These are phyloP conservation scores for Camponotus vicinus DNA, from an alignment of 1,140 invertebrate species.

Conservation along the genomic window DNA sequence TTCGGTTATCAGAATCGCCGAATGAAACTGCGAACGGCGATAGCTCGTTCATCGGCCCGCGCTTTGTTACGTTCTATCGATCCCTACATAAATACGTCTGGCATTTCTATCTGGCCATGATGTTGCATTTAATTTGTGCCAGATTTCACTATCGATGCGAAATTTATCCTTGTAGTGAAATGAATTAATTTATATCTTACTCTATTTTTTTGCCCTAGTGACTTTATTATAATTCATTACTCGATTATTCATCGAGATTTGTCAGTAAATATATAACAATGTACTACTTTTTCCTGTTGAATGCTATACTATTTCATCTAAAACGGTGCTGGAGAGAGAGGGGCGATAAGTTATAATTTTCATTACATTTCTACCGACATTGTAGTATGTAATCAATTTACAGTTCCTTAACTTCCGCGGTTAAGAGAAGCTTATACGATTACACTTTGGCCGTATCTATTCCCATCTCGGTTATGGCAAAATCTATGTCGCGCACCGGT, in stretches of 20 bases:
- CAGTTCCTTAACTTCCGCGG: constrained; percentile 37
- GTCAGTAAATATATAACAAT: background rate
- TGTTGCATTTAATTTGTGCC: constrained; percentile 5
- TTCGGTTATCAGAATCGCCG: constrained; percentile 19
- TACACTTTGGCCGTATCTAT: constrained; percentile 52
- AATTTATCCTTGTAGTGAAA: background rate
- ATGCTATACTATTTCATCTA: background rate
- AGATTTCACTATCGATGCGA: background rate
- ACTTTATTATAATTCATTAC: background rate
- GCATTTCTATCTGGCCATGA: background rate
- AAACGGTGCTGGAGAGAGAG: background rate
- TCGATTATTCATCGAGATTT: background rate
- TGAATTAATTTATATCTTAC: background rate
- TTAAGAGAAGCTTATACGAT: constrained; percentile 48
- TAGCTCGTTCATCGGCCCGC: background rate
- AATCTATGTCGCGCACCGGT: constrained; percentile 40
- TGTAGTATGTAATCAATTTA: constrained; percentile 50
- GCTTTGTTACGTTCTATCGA: constrained; percentile 36
- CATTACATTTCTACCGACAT: constrained; percentile 24
- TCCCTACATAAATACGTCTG: background rate
- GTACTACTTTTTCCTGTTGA: background rate
- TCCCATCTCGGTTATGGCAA: constrained; percentile 55
- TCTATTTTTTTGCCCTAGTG: background rate
- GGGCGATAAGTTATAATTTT: constrained; percentile 28
- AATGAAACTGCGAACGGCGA: constrained; percentile 25